phyloP scores from a whole-genome alignment of 2,113 vertebrate genomes.

The Camelus bactrianus region DNA sequence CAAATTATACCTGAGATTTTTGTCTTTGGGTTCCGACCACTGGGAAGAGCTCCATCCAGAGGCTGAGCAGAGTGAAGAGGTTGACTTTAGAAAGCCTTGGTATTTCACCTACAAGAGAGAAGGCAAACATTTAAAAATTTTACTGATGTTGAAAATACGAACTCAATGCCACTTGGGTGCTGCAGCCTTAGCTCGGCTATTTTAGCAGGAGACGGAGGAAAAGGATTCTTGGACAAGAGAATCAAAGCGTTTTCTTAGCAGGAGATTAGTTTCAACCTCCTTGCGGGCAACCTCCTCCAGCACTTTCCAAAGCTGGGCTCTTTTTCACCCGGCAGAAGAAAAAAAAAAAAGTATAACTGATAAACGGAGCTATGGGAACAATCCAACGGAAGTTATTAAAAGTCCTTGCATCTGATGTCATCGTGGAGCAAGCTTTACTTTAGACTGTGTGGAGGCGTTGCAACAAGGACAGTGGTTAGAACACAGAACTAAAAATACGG shows the following conservation, averaged over 20 bases:
- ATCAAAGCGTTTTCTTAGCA: not conserved
- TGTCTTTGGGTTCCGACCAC: constrained; percentile 81
- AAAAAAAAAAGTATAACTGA: not conserved
- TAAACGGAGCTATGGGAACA: not conserved
- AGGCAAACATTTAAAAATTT: constrained; percentile 10
- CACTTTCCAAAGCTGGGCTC: not conserved
- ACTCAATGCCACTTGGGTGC: not conserved
- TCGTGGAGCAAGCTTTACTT: not conserved
- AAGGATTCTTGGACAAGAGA: not conserved
- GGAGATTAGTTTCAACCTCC: not conserved
- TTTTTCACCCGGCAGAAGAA: not conserved
- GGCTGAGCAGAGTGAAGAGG: constrained; percentile 95
- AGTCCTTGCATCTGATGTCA: not conserved
- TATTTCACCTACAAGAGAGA: constrained; percentile 89
- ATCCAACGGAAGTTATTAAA: not conserved
- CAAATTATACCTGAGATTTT: constrained; percentile 84
- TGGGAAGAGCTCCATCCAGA: constrained; percentile 98
- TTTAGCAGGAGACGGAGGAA: not conserved
- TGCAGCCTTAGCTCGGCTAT: not conserved
- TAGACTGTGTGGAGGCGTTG: not conserved
- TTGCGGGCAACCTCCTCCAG: not conserved
- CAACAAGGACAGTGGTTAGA: not conserved
- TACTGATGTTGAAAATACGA: not conserved
- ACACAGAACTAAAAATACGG: not conserved
- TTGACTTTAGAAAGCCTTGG: constrained; percentile 96